These are phyloP conservation scores for Myotis pilosus DNA, from an alignment of 2,797 vertebrate species.

Conservation along the genomic window DNA sequence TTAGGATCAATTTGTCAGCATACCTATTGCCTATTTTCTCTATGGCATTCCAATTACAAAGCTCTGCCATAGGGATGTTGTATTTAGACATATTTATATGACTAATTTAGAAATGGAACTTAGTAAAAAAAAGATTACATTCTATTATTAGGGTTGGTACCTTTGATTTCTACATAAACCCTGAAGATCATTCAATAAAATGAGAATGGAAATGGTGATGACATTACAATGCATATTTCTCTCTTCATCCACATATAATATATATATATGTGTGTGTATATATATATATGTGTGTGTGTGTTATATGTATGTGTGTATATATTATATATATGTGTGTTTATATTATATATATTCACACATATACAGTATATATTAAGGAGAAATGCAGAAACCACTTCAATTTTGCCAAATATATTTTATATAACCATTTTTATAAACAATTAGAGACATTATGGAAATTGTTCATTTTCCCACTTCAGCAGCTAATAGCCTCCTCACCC, in stretches of 20 bases:
- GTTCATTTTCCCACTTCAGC: constrained; percentile 61
- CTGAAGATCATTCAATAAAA: constrained; percentile 52
- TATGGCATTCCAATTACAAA: not conserved
- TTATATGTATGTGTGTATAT: too few species aligned
- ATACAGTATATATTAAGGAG: not conserved
- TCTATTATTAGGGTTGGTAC: not conserved
- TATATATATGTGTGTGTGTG: not conserved
- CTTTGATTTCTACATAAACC: constrained; percentile 38
- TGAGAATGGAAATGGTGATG: constrained; percentile 25
- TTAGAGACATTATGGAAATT: constrained; percentile 64
- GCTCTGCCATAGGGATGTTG: not conserved
- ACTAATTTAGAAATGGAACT: constrained; percentile 32
- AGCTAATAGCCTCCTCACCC: constrained; percentile 59
- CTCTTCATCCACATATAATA: constrained; percentile 14
- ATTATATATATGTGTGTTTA: not conserved
- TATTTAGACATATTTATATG: not conserved
- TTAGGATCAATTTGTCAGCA: not conserved
- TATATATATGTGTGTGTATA: not conserved
- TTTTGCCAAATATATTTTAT: constrained; percentile 56
- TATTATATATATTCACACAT: not conserved
- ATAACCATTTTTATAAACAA: constrained; percentile 60
- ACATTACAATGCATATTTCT: constrained; percentile 41
- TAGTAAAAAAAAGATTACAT: not conserved
- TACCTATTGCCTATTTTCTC: not conserved
- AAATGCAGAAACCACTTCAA: constrained; percentile 45